Base-by-base conservation (phyloP, 2,888 invertebrate species). In the Orchestes rusci region DNA sequence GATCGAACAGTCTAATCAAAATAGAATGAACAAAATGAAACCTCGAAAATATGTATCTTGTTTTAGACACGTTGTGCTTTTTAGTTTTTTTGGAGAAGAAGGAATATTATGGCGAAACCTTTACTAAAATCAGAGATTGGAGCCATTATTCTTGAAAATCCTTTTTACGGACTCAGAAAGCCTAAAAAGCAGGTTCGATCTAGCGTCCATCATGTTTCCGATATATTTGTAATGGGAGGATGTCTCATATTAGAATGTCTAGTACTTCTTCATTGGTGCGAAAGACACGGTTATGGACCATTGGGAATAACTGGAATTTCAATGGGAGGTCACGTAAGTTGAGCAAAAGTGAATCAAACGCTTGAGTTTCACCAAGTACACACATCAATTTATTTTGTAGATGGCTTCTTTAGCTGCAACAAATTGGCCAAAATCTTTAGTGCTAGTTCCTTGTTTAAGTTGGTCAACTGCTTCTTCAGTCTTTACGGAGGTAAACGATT, bases 161-260 rank as follows among this genome's bases (percentile, higher is more conserved):
- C 99, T 7, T 99, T 91, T 71, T 93, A 93, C 69, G 94, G 93
- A 20, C 67, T 80, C 2, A 74, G 94, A 52, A 94, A 93, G 70
- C 94, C 94, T 1, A 79, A 79, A 53, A 81, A 86, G 64, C 92
- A 92, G 78, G 70, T 80, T 47, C 83, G 94, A 23, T 96, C 95
- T 2, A 84, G 87, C 59, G 77, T 99, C 38, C 87, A 88, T 65
- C 89, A 96, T 71, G 96, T 97, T 3, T 90, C 92, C 15, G 97
- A 99, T 67, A 86, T 99, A 64, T 96, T 99, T 74, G 90, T 97
- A 53, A 99, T 99, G 97, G 97, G 97, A 44, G 96, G 93, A 31
- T 92, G 95, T 62, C 73, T 99, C 46, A 88, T 97, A 52, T 75
- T 96, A 58, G 99, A 99, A 72, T 85, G 90, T 29, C 71, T 93